Evolutionary conservation across 1,140 invertebrate species (phyloP).

Genomic region (Drosophila lini): DNA sequence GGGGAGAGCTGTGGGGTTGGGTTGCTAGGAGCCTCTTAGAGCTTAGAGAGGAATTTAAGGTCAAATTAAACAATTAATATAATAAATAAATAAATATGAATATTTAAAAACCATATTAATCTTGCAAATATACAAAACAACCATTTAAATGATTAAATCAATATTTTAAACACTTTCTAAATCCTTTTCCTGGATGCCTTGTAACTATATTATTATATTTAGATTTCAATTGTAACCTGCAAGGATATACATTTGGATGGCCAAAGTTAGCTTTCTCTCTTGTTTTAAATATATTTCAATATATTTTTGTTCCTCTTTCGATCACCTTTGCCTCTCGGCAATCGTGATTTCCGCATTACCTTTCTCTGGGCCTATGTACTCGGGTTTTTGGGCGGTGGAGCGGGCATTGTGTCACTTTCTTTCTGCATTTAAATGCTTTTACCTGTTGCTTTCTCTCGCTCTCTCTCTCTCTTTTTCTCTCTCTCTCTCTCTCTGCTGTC

Average conservation of each 20-base stretch:
- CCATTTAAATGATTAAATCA: background rate
- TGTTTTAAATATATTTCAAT: background rate
- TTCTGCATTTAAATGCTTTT: constrained; percentile 48
- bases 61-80: too few species aligned
- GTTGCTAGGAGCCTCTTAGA: background rate
- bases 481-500: constrained; percentile 1
- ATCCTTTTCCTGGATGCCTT: background rate
- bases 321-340: background rate
- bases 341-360: constrained; percentile 6
- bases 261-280: too few species aligned
- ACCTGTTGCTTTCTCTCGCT: constrained; percentile 27
- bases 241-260: too few species aligned
- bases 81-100: too few species aligned
- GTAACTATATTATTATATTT: background rate
- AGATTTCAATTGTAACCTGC: background rate
- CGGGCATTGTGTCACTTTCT: constrained; percentile 71
- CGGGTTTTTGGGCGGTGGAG: constrained; percentile 37
- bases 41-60: too few species aligned
- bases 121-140: too few species aligned
- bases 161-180: background rate
- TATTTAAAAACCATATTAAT: too few species aligned
- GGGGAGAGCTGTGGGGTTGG: background rate
- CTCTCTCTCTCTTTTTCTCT: constrained; percentile 19
- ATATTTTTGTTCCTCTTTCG: background rate
- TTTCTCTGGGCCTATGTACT: constrained; percentile 35